Base-by-base conservation (phyloP, 2,888 invertebrate species). In the Euzophera pinguis region DNA sequence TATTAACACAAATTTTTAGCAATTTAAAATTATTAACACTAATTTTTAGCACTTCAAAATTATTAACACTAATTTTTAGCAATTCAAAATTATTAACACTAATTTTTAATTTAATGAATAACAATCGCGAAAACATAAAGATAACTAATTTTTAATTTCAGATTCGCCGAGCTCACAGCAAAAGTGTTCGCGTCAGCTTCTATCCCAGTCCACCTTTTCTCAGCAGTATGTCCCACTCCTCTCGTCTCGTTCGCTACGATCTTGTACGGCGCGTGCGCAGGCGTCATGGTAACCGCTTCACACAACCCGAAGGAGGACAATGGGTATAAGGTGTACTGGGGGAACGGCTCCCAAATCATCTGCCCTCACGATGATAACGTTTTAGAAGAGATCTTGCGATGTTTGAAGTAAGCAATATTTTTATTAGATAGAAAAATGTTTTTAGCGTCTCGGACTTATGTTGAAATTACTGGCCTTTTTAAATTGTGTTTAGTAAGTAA, bases 311-410 rank as follows among this genome's bases (percentile, higher is more conserved):
- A 97, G 75, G 94, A 97, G 27, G 98, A 99, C 74, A 98, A 98
- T 75, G 98, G 98, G 1, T 99, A 99, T 75, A 99, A 99, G 90
- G 98, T 98, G 5, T 99, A 99, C 79, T 98, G 98, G 95, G 90
- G 92, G 7, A 99, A 99, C 81, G 98, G 98, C 0, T 95, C 97
- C 6, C 99, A 99, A 93, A 98, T 99, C 58, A 95, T 98, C 56
- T 81, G 96, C 0, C 99, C 99, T 0, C 95, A 96, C 61, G 99
- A 99, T 77, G 93, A 94, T 67, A 93, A 93, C 41, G 98, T 99
- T 56, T 93, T 98, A 63, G 89, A 93, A 0, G 90, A 92, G 47
- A 98, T 99, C 62, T 72, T 93, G 52, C 90, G 93, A 17, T 95
- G 96, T 79, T 91, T 98, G 52, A 91, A 93, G 81, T 91, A 53